phyloP scores from a whole-genome alignment of 2,113 vertebrate genomes.

The Hucho hucho region DNA sequence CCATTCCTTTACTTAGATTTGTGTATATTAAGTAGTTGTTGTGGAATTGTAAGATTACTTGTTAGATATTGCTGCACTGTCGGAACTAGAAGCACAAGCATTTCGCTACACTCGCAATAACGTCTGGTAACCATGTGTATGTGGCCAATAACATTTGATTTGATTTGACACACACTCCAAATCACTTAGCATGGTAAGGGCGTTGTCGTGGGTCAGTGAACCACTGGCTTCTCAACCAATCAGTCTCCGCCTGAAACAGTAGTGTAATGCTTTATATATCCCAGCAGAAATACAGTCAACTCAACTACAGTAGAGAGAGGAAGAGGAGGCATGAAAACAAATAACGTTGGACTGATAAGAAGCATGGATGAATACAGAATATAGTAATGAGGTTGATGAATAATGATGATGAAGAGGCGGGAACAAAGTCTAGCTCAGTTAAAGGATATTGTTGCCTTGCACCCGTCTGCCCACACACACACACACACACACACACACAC shows the following conservation, averaged over 20 bases:
- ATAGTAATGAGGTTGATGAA: background rate
- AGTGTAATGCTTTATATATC: background rate
- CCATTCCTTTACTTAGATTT: no score
- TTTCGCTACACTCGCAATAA: no score
- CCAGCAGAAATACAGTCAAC: background rate
- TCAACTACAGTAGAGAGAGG: background rate
- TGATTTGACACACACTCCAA: background rate
- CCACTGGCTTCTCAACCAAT: background rate
- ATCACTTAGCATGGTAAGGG: constrained; percentile 37
- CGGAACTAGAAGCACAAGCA: no score
- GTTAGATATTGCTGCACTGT: no score
- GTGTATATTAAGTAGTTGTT: no score
- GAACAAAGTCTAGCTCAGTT: background rate
- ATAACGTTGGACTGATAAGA: background rate
- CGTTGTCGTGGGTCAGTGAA: constrained; percentile 33
- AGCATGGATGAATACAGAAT: background rate
- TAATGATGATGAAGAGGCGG: background rate
- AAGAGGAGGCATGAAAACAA: background rate
- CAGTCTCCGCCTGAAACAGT: background rate
- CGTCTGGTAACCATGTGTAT: no score
- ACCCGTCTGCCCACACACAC: no score
- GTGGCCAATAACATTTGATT: no score
- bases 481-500: no score
- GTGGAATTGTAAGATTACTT: no score
- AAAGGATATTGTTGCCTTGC: background rate